Conservation (phyloP, 1,140 invertebrate species). For the Archivesica marissinica region DNA sequence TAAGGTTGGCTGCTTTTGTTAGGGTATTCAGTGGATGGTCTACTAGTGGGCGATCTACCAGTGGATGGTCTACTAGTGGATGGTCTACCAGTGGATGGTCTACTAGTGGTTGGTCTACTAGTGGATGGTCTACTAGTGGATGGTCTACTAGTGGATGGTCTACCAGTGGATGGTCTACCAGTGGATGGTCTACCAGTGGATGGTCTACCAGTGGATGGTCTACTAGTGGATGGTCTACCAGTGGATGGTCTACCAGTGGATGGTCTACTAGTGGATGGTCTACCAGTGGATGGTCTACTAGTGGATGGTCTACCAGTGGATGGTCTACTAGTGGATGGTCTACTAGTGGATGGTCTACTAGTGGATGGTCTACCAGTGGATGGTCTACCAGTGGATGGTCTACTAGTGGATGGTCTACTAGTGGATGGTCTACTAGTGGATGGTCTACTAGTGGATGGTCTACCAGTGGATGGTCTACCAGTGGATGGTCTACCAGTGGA, state of each 20-base stretch:
- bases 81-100: background rate
- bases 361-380: background rate
- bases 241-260: background rate
- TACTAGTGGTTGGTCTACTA: background rate
- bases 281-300: background rate
- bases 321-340: background rate
- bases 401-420: background rate
- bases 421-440: no score
- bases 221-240: background rate
- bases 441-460: background rate
- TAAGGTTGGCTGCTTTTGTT: background rate
- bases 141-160: background rate
- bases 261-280: background rate
- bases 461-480: background rate
- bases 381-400: no score
- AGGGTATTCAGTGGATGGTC: no score
- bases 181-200: background rate
- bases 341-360: background rate
- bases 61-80: background rate
- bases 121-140: background rate
- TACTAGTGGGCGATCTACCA: background rate
- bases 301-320: background rate
- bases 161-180: background rate
- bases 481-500: no score
- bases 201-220: background rate